A percentile compares a stretch with the other conserved stretches of the same genome.
These are phyloP conservation scores for Carettochelys insculpta DNA, from an alignment of 2,113 vertebrate genomes.

Conservation along the genomic window DNA sequence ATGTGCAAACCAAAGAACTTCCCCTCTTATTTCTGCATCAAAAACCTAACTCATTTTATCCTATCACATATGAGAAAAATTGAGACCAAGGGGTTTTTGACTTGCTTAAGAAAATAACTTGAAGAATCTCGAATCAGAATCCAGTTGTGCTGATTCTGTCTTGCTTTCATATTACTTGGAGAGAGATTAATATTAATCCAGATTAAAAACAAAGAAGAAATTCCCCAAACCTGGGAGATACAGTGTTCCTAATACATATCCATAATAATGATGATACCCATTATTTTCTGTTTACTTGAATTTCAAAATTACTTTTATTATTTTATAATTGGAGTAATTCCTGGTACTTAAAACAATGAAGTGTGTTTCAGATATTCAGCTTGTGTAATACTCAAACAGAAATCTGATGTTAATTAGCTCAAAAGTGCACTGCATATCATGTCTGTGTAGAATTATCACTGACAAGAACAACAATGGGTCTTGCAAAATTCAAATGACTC, in stretches of 20 bases:
- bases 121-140: neutral
- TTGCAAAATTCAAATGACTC: slow-evolving; percentile 23
- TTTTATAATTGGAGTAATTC: neutral
- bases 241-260: neutral
- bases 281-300: neutral
- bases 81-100: neutral
- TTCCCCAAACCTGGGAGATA: neutral
- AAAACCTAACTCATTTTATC: neutral
- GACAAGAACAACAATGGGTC: neutral
- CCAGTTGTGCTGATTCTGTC: neutral
- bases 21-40: neutral
- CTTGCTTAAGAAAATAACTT: neutral
- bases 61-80: neutral
- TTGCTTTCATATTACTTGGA: neutral
- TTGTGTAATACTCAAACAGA: neutral
- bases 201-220: neutral
- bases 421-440: neutral
- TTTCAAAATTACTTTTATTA: neutral
- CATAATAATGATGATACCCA: neutral
- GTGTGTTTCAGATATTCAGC: neutral
- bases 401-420: neutral
- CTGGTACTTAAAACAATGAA: neutral
- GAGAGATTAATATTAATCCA: neutral
- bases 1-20: neutral
- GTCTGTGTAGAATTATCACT: neutral